These are phyloP conservation scores for Platycheirus albimanus DNA, from an alignment of 2,888 invertebrate genomes.

Conservation along the genomic window DNA sequence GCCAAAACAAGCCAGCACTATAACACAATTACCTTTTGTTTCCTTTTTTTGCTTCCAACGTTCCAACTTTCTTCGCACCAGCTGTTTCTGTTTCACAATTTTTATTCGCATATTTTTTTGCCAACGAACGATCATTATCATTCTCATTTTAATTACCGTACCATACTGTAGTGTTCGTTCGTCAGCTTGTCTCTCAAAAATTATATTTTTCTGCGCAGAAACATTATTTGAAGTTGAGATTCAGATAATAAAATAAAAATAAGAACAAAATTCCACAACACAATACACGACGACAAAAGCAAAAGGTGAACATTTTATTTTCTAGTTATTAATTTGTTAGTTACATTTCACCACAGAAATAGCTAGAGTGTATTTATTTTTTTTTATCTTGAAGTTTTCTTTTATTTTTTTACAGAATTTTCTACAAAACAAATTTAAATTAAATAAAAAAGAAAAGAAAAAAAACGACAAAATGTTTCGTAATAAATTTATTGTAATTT, in stretches of 20 bases:
- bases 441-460: conserved; percentile 1
- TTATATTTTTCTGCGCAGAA: conserved; percentile 23
- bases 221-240: conserved; percentile 10
- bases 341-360: too few relatives aligned
- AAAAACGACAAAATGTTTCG: conserved; percentile 54
- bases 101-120: neutral
- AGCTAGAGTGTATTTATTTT: too few relatives aligned
- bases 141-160: neutral
- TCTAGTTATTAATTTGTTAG: too few relatives aligned
- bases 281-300: too few relatives aligned
- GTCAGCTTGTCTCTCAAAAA: neutral
- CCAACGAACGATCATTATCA: neutral
- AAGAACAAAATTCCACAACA: conserved; percentile 21
- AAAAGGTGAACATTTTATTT: too few relatives aligned
- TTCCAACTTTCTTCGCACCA: neutral
- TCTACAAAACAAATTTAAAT: neutral
- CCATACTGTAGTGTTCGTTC: neutral
- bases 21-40: neutral
- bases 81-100: neutral
- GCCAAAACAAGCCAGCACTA: too few relatives aligned
- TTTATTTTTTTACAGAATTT: conserved; percentile 18
- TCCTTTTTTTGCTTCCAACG: too few relatives aligned
- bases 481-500: conserved; percentile 66
- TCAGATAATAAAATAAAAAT: neutral
- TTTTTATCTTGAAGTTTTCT: too few relatives aligned